Base-by-base conservation (phyloP, 2,888 invertebrate genomes). In the Mellilla xanthometata region DNA sequence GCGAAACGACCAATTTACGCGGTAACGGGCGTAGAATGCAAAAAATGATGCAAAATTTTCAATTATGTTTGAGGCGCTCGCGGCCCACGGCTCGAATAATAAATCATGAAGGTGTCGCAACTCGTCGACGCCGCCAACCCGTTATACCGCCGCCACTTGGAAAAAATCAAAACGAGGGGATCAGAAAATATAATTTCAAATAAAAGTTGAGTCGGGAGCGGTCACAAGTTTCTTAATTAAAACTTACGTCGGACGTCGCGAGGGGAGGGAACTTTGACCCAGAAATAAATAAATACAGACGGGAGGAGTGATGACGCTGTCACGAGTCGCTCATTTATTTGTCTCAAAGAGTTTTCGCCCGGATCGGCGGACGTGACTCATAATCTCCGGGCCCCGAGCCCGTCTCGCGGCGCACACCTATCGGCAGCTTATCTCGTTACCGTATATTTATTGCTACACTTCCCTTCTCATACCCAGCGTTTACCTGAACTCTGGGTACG, bases 211-310 rank as follows among this genome's bases (percentile, higher is more conserved):
- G 79, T 75, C 71, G 66, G 71, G 74, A 73, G 77, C 85, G 81
- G 86, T 84, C 87, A 81, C 88, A 90, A 90, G 90, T 90, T 90
- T 90, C 88, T 90, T 90, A 90, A 90, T 90, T 90, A 90, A 90
- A 90, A 90, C 90, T 90, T 90, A 88, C 75, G 83, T 85, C 73
- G 76, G 81, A 76, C 78, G 79, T 77, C 72, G 80, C 76, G 70
- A 80, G 77, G n/a, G 84, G 79, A 71, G 76, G 68, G 72, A 76
- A 76, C 81, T 84, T 72, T 88, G 86, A 87, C 87, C 86, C 83
- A 88, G 81, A 87, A 87, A 86, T 86, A 87, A 85, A 87, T 87
- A 88, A 87, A 88, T 88, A 87, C 78, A 81, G 76, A 68, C 73
- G 72, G 58, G 58, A 70, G 68, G 65, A 75, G 70, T 69, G 67